phyloP scores from a whole-genome alignment of 2,113 vertebrate genomes.

The Bubalus kerabau region DNA sequence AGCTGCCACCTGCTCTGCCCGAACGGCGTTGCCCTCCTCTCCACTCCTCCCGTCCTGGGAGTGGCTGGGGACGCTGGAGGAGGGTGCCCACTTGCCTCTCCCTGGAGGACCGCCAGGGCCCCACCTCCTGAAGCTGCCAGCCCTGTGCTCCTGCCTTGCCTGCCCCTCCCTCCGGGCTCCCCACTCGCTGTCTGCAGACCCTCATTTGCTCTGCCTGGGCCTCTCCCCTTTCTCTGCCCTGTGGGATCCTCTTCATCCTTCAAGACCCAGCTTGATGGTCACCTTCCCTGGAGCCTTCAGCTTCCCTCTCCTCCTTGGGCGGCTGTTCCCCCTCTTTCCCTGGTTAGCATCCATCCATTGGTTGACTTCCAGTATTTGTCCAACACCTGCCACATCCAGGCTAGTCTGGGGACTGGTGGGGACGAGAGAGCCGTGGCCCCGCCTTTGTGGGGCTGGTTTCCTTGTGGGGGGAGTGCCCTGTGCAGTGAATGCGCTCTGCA shows the following conservation, averaged over 20 bases:
- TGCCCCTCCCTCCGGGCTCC: accelerated
- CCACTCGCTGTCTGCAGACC: neutral
- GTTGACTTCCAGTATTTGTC: neutral
- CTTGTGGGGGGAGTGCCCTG: neutral
- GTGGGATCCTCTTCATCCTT: neutral
- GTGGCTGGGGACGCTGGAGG: neutral
- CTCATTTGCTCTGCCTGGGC: neutral
- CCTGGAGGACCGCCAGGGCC: neutral
- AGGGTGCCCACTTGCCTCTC: neutral
- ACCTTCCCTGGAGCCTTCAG: neutral
- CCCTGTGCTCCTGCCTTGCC: accelerated
- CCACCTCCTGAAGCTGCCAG: neutral
- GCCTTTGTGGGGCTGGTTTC: neutral
- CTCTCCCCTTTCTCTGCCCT: neutral
- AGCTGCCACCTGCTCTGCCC: neutral
- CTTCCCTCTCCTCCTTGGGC: neutral
- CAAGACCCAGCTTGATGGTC: neutral
- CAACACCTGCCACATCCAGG: accelerated
- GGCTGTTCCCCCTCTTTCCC: too few relatives aligned
- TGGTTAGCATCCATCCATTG: too few relatives aligned
- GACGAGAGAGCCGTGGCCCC: neutral
- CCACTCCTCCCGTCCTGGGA: neutral
- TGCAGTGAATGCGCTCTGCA: accelerated
- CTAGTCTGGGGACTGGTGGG: neutral
- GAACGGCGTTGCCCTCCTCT: accelerated